Evolutionary conservation across 2,797 vertebrate genomes (phyloP).

Genomic region (Odontamblyopus rebecca): DNA sequence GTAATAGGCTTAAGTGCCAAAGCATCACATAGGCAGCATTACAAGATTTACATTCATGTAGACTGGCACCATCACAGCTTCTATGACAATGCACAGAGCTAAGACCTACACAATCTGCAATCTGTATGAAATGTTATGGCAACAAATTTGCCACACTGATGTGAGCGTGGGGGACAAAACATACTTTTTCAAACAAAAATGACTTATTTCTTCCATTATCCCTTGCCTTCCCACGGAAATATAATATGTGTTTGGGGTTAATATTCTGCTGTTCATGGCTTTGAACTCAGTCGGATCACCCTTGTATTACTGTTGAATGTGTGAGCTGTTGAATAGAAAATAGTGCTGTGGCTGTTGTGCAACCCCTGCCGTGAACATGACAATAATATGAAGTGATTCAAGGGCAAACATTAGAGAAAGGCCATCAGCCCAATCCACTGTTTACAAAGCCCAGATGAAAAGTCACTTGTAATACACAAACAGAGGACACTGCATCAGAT

Average conservation of each 20-base stretch:
- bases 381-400: constrained; percentile 45
- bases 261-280: neutral
- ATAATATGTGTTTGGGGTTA: neutral
- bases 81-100: neutral
- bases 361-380: constrained; percentile 51
- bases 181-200: neutral
- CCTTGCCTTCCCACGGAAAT: neutral
- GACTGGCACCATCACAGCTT: neutral
- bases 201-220: neutral
- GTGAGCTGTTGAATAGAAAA: constrained; percentile 34
- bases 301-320: neutral
- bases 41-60: constrained; percentile 2
- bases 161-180: neutral
- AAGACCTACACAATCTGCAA: neutral
- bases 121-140: neutral
- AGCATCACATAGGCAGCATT: constrained; percentile 11
- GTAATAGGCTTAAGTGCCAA: constrained; percentile 25
- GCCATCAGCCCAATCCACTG: constrained; percentile 25
- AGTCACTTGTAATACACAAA: constrained; percentile 41
- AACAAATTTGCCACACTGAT: neutral
- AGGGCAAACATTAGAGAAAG: constrained; percentile 39
- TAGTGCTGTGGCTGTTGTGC: constrained; percentile 47
- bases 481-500: constrained; percentile 43
- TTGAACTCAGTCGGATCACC: constrained; percentile 1
- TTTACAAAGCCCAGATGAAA: constrained; percentile 26